A percentile compares a stretch with the other conserved stretches of the same genome.
phyloP scores from a whole-genome alignment of 2,113 vertebrate species.

The Paralichthys olivaceus region DNA sequence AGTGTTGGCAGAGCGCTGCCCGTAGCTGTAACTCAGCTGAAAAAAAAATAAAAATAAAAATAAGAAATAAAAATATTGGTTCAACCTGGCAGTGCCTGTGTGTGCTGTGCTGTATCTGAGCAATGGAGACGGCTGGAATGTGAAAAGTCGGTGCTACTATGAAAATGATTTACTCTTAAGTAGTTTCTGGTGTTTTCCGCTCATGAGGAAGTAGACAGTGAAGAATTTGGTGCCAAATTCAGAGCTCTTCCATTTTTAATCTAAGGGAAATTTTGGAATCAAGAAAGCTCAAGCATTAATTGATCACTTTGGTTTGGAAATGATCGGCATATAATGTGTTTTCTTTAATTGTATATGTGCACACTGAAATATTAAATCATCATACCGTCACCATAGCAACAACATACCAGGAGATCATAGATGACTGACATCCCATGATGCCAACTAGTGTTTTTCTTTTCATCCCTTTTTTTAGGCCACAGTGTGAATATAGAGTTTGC shows the following conservation, averaged over 20 bases:
- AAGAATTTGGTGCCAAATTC: not conserved
- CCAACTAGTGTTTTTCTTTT: not conserved
- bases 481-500: conserved; percentile 1
- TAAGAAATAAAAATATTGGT: not conserved
- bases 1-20: conserved; percentile 8
- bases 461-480: not conserved
- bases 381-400: conserved; percentile 29
- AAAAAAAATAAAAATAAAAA: not conserved
- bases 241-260: not conserved
- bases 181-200: not conserved
- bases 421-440: conserved; percentile 12
- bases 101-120: not conserved
- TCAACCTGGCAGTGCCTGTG: not conserved
- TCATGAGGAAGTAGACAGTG: not conserved
- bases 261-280: not conserved
- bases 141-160: not conserved
- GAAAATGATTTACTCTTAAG: not conserved
- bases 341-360: not conserved
- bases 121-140: not conserved
- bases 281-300: not conserved
- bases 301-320: not conserved
- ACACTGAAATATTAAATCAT: not conserved
- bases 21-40: conserved; percentile 2
- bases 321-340: not conserved
- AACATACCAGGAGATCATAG: not conserved